These are phyloP conservation scores for Microcebus ravelobensis DNA, from an alignment of 2,113 vertebrate species.

Conservation along the genomic window DNA sequence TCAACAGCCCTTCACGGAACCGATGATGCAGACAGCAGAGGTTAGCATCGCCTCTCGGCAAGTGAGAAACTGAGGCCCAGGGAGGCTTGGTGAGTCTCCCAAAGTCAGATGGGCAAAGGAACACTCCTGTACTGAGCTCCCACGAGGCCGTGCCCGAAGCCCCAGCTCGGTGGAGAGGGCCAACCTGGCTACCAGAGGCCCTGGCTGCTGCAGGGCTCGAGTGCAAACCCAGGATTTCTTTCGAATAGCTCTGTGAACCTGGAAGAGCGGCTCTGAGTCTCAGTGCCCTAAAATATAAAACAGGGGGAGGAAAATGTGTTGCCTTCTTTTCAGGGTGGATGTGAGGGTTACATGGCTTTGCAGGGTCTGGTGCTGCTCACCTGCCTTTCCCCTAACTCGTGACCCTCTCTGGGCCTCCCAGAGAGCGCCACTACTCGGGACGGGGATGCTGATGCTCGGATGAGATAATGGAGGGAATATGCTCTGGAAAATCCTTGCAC, in stretches of 20 bases:
- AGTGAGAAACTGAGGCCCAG: background rate
- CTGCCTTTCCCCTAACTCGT: background rate
- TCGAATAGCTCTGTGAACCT: background rate
- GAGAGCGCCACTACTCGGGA: background rate
- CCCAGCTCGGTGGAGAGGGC: background rate
- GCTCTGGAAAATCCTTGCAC: slow-evolving; percentile 70
- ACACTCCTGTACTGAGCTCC: background rate
- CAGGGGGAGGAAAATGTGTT: background rate
- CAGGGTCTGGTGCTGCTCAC: background rate
- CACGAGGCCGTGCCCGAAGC: background rate
- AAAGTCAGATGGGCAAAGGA: background rate
- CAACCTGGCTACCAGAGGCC: background rate
- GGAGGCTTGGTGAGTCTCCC: background rate
- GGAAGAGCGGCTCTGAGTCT: background rate
- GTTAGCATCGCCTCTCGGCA: background rate
- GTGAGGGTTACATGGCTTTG: background rate
- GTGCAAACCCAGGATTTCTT: background rate
- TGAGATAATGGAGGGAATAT: slow-evolving; percentile 66
- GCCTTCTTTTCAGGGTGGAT: background rate
- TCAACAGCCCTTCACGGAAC: background rate
- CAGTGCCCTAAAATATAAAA: background rate
- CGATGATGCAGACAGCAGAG: background rate
- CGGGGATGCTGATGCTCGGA: slow-evolving; percentile 20
- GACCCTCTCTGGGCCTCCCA: background rate
- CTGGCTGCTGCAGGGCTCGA: background rate